phyloP scores from a whole-genome alignment of 2,888 invertebrate species.

The Autographa pulchrina region DNA sequence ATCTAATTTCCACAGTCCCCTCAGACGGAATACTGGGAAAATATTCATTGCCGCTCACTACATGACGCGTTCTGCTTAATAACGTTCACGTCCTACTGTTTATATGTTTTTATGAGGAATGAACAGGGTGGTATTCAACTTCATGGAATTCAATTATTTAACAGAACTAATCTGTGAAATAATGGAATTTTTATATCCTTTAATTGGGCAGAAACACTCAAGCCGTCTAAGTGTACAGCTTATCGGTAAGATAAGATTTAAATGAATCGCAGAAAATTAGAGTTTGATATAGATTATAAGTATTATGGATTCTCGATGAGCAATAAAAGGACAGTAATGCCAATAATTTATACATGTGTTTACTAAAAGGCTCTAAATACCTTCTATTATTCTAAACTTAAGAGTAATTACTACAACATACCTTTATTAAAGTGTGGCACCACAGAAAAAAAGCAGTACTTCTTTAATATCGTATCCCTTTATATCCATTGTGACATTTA shows the following conservation, averaged over 20 bases:
- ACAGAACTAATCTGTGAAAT: too few species aligned
- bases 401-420: too few species aligned
- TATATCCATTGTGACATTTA: background rate
- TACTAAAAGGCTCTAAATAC: background rate
- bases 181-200: too few species aligned
- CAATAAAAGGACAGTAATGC: too few species aligned
- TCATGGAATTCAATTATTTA: background rate
- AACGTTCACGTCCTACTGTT: conserved; percentile 1
- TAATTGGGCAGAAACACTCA: too few species aligned
- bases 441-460: background rate
- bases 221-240: too few species aligned
- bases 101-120: background rate
- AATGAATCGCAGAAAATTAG: too few species aligned
- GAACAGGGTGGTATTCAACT: background rate
- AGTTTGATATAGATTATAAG: too few species aligned
- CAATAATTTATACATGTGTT: background rate
- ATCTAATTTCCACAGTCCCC: background rate
- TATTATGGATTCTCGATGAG: too few species aligned
- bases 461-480: background rate
- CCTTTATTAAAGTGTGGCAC: background rate
- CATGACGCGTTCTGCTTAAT: background rate
- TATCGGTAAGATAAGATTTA: too few species aligned
- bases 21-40: background rate
- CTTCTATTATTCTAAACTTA: too few species aligned
- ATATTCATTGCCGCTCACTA: background rate